These are phyloP conservation scores for Drosophila kanapiae DNA, from an alignment of 1,140 invertebrate species.

Conservation along the genomic window DNA sequence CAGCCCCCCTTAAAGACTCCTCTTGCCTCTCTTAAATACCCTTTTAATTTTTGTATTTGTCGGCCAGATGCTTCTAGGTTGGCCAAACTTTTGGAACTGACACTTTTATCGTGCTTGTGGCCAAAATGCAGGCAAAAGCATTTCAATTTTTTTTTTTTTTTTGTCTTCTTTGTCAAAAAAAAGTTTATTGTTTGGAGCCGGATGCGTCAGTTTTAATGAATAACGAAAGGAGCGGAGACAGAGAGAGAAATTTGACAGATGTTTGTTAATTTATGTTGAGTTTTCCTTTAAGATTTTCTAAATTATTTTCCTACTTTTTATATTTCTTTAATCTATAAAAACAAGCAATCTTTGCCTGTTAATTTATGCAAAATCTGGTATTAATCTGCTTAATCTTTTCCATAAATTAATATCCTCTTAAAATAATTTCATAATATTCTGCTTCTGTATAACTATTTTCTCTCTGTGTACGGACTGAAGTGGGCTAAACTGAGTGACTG, in stretches of 20 bases:
- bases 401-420: neutral
- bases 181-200: constrained; percentile 43
- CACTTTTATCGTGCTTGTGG: constrained; percentile 71
- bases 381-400: neutral
- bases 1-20: neutral
- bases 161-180: constrained; percentile 43
- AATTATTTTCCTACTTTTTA: neutral
- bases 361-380: neutral
- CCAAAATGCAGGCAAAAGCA: constrained; percentile 58
- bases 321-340: neutral
- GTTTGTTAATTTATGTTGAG: neutral
- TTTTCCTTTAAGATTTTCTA: neutral
- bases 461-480: constrained; percentile 1
- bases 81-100: constrained; percentile 62
- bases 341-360: neutral
- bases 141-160: constrained; percentile 16
- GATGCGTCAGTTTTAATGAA: constrained; percentile 61
- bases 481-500: constrained; percentile 30
- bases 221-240: constrained; percentile 40
- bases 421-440: too few species aligned
- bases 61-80: constrained; percentile 39
- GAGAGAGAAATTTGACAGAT: neutral
- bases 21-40: constrained; percentile 1
- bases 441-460: neutral
- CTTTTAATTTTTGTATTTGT: constrained; percentile 39